Percentiles rank a stretch among this genome's conserved stretches.
These are phyloP conservation scores for Montifringilla adamsi DNA, from an alignment of 2,113 vertebrate genomes.

Conservation along the genomic window DNA sequence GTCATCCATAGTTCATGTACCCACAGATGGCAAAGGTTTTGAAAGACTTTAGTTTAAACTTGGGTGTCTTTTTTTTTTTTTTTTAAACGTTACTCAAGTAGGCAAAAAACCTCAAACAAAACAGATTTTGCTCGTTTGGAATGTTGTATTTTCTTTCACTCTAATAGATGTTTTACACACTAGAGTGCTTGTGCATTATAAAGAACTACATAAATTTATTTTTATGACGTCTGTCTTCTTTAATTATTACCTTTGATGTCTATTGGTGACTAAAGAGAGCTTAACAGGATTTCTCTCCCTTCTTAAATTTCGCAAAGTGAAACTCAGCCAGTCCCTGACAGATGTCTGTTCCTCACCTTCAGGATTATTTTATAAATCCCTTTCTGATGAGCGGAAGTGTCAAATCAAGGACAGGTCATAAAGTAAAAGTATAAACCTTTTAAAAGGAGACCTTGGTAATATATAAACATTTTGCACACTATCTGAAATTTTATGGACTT, in stretches of 20 bases:
- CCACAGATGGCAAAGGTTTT: constrained; percentile 90
- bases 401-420: constrained; percentile 86
- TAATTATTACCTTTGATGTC: constrained; percentile 90
- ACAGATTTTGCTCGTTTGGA: constrained; percentile 56
- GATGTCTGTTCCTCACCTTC: constrained; percentile 84
- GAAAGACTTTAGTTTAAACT: constrained; percentile 84
- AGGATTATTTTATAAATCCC: constrained; percentile 88
- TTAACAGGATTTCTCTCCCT: constrained; percentile 85
- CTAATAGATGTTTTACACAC: constrained; percentile 78
- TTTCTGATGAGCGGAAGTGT: constrained; percentile 86
- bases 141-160: constrained; percentile 73
- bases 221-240: constrained; percentile 85
- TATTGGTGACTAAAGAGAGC: constrained; percentile 87
- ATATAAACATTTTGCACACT: constrained; percentile 84
- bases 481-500: constrained; percentile 80
- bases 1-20: constrained; percentile 93
- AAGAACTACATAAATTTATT: constrained; percentile 83
- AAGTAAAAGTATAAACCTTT: constrained; percentile 87
- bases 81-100: constrained; percentile 48
- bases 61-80: constrained; percentile 61
- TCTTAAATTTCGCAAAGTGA: constrained; percentile 83
- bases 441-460: constrained; percentile 83
- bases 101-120: constrained; percentile 71
- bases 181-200: constrained; percentile 75
- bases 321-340: constrained; percentile 81